These are phyloP conservation scores for Eleutherodactylus coqui DNA, from an alignment of 2,797 vertebrate genomes.

Conservation along the genomic window DNA sequence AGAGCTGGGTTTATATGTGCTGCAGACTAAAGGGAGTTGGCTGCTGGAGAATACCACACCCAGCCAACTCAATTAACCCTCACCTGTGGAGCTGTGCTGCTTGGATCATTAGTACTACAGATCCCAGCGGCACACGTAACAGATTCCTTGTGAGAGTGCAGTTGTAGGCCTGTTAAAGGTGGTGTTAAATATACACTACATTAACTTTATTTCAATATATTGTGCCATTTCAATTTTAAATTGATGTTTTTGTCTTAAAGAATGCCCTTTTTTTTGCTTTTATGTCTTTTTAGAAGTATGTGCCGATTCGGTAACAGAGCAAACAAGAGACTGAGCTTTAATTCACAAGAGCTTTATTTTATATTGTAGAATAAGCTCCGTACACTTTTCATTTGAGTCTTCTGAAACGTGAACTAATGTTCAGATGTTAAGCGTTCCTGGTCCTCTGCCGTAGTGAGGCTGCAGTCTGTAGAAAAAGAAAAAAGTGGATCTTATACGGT, in stretches of 20 bases:
- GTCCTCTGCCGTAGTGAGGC: neutral
- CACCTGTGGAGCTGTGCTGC: too few relatives aligned
- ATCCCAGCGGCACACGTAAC: too few relatives aligned
- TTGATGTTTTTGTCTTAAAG: neutral
- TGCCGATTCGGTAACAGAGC: neutral
- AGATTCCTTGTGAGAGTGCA: too few relatives aligned
- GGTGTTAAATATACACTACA: too few relatives aligned
- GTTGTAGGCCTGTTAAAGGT: too few relatives aligned
- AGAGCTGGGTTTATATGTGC: too few relatives aligned
- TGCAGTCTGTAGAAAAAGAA: neutral
- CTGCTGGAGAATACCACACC: too few relatives aligned
- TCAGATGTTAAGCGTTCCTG: neutral
- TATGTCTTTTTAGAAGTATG: neutral
- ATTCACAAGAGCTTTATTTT: constrained; percentile 18
- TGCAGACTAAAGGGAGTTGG: too few relatives aligned
- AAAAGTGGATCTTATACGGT: neutral
- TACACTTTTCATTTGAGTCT: neutral
- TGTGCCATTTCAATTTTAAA: too few relatives aligned
- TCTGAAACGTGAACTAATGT: neutral
- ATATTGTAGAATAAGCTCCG: neutral
- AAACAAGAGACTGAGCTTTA: neutral
- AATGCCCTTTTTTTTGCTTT: neutral
- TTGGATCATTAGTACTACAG: too few relatives aligned
- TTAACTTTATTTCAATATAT: too few relatives aligned
- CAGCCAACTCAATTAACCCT: too few relatives aligned